Evolutionary conservation across 1,140 invertebrate species (phyloP), one percentile per base, ranked within the genome.

Genomic region (Sminthurides bifidus): DNA sequence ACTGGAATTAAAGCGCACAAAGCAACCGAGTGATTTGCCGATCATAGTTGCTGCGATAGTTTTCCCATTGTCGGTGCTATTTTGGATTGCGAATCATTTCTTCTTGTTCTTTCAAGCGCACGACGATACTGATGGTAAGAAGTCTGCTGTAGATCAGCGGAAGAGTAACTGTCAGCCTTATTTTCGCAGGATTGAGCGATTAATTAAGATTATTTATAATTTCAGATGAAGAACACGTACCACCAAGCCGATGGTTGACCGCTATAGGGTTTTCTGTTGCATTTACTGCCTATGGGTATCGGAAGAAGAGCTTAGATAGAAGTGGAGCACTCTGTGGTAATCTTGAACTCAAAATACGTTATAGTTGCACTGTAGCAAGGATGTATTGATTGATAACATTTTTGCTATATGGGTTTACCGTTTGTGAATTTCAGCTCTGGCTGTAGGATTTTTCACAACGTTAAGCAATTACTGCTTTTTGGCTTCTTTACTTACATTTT

Each of bases 361-460:
- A 17, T 26, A 14, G 17, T 24, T 48, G 12, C 17, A 8, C 17
- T 6, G 12, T 8, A 12, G 8, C 10, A 10, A 43, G 41, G 41
- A 12, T 10, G 19, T 12, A 10, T n/a, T n/a, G n/a, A n/a, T n/a
- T n/a, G n/a, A 21, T 10, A 12, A n/a, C 41, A 43, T 45, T 40
- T 56, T 40, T 19, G 4, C 6, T 41, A 3, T 30, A 43, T 29
- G n/a, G n/a, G n/a, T n/a, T n/a, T n/a, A n/a, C n/a, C n/a, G n/a
- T n/a, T n/a, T n/a, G n/a, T n/a, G n/a, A n/a, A n/a, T 74, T 71
- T 3, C 61, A 84, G 83, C 76, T 14, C 70, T 87, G 23, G 55
- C 86, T 14, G 75, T 91, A 44, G 87, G 85, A 23, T 87, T 92
- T 66, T 71, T 89, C 17, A 68, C 92, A 33, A 87, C 85, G 5